Percentiles rank a stretch among this genome's conserved stretches.
Evolutionary conservation across 2,113 vertebrate species (phyloP).

Genomic region (Pluvialis apricaria): DNA sequence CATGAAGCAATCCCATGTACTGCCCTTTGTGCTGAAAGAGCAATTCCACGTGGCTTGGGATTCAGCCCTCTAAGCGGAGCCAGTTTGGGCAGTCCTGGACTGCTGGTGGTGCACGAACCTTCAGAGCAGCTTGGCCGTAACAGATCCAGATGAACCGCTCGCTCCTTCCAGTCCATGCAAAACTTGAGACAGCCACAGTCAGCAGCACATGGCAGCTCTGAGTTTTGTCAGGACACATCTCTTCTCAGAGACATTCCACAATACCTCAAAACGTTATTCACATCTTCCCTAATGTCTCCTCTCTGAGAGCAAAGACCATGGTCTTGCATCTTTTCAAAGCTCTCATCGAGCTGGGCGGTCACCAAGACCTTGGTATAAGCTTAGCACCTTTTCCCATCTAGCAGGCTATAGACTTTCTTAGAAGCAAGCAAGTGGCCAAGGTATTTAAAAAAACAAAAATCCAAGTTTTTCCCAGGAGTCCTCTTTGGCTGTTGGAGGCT

Average conservation of each 20-base stretch:
- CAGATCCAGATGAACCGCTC: accelerated
- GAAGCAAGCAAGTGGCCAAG: background rate
- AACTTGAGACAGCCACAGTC: background rate
- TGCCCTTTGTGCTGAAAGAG: background rate
- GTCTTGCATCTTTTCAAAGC: background rate
- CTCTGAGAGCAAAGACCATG: background rate
- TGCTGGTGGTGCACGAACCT: background rate
- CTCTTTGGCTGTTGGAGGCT: background rate
- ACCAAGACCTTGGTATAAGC: background rate
- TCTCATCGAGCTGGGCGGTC: background rate
- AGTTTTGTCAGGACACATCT: background rate
- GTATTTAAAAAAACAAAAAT: background rate
- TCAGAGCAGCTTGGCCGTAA: background rate
- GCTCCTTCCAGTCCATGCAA: background rate
- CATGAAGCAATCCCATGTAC: background rate
- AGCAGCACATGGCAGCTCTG: background rate
- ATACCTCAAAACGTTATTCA: background rate
- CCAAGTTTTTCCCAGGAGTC: background rate
- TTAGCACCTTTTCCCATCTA: background rate
- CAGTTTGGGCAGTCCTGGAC: background rate
- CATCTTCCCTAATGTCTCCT: background rate
- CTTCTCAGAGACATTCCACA: background rate
- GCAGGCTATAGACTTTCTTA: background rate
- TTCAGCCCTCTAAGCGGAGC: background rate
- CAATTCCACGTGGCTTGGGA: background rate